phyloP scores from a whole-genome alignment of 2,113 vertebrate species.

The Mesoclemmys tuberculata region DNA sequence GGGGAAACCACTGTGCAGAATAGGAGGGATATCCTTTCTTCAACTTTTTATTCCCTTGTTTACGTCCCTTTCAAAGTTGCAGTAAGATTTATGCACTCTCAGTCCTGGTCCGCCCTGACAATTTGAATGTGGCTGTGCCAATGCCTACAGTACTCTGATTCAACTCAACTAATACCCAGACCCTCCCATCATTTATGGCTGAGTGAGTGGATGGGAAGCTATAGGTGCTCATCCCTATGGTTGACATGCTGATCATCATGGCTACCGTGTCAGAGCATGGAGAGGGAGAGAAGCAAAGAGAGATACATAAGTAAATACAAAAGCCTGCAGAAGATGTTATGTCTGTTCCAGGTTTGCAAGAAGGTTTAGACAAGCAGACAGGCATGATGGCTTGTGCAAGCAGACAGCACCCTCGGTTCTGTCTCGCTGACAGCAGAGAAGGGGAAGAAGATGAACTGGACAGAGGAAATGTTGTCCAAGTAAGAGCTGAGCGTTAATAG shows the following conservation, averaged over 20 bases:
- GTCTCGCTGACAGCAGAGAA: not conserved
- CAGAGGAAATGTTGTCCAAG: not conserved
- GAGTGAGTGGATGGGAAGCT: not conserved
- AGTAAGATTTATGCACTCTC: not conserved
- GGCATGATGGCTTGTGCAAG: rapidly evolving
- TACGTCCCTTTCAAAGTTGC: not conserved
- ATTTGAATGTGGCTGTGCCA: not conserved
- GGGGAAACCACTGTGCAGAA: not conserved
- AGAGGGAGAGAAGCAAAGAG: not conserved
- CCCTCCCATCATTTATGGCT: not conserved
- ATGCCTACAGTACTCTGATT: not conserved
- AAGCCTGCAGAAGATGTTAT: rapidly evolving
- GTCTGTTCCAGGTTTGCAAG: slow-evolving; percentile 39
- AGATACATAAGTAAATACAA: not conserved
- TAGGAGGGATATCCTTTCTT: not conserved
- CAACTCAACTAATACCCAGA: not conserved
- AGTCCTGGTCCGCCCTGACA: not conserved
- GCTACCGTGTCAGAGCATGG: not conserved
- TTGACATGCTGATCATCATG: not conserved
- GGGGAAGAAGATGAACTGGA: rapidly evolving
- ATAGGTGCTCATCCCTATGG: not conserved
- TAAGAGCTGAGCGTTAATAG: not conserved
- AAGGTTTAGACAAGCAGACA: not conserved
- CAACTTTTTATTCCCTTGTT: not conserved
- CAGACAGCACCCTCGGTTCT: not conserved